phyloP scores from a whole-genome alignment of 2,888 invertebrate species.

The Ctena decussata region DNA sequence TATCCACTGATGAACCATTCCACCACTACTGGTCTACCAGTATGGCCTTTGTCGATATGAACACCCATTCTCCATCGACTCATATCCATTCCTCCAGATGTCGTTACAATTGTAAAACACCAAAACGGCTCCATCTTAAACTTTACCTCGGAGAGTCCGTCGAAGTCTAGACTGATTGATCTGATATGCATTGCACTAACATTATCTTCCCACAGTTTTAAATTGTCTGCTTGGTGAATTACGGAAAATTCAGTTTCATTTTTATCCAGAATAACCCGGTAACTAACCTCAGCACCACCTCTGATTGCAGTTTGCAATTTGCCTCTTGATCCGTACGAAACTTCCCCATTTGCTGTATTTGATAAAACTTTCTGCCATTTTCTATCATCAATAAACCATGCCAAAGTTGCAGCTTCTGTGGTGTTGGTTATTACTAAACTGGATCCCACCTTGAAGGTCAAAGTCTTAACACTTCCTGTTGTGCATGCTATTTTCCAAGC shows the following conservation, averaged over 20 bases:
- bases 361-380: background rate
- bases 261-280: background rate
- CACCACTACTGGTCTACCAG: background rate
- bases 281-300: background rate
- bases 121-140: background rate
- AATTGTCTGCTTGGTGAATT: background rate
- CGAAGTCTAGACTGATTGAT: background rate
- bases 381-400: constrained; percentile 37
- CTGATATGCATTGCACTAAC: background rate
- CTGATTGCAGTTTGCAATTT: background rate
- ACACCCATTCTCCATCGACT: background rate
- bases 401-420: background rate
- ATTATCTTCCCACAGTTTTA: background rate
- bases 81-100: background rate
- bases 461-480: constrained; percentile 4
- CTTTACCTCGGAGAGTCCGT: background rate
- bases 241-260: background rate
- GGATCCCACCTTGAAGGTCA: constrained; percentile 5
- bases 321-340: background rate
- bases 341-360: background rate
- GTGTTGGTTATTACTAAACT: background rate
- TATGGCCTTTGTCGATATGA: background rate
- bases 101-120: background rate
- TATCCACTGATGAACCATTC: background rate
- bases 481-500: constrained; percentile 32